Evolutionary conservation across 2,888 invertebrate genomes (phyloP).

Genomic region (Ectemnius lituratus): DNA sequence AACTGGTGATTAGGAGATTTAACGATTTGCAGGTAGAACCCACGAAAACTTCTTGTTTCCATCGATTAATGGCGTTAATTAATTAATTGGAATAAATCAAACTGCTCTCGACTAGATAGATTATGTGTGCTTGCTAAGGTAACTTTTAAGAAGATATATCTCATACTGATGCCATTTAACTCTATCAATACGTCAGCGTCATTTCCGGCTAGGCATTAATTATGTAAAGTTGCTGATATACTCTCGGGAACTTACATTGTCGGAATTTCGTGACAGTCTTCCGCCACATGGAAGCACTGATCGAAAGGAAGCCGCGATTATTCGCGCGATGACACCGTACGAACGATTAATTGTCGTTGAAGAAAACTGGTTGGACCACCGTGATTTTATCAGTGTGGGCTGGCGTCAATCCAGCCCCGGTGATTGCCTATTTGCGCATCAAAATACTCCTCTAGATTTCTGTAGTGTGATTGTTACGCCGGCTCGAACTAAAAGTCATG

Average conservation of each 20-base stretch:
- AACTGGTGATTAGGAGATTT: too few species aligned
- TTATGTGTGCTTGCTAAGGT: neutral
- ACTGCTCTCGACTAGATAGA: neutral
- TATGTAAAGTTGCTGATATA: neutral
- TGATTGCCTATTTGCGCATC: constrained; percentile 46
- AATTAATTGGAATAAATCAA: neutral
- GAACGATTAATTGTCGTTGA: constrained; percentile 36
- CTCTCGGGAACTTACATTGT: constrained; percentile 6
- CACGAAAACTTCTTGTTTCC: neutral
- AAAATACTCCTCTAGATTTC: constrained; percentile 36
- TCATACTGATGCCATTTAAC: too few species aligned
- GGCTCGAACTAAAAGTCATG: neutral
- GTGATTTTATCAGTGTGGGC: constrained; percentile 39
- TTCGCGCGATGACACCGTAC: constrained; percentile 17
- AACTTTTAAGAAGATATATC: neutral
- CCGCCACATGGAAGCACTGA: constrained; percentile 4
- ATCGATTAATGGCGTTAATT: neutral
- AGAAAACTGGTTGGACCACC: constrained; percentile 15
- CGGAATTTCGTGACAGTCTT: constrained; percentile 9
- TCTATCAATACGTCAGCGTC: neutral
- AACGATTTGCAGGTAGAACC: neutral
- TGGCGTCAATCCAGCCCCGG: constrained; percentile 39
- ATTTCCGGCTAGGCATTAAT: neutral
- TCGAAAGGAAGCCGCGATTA: constrained; percentile 7
- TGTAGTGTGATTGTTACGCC: neutral